Conservation (phyloP, 2,888 invertebrate genomes). For the Tenthredo livida region DNA sequence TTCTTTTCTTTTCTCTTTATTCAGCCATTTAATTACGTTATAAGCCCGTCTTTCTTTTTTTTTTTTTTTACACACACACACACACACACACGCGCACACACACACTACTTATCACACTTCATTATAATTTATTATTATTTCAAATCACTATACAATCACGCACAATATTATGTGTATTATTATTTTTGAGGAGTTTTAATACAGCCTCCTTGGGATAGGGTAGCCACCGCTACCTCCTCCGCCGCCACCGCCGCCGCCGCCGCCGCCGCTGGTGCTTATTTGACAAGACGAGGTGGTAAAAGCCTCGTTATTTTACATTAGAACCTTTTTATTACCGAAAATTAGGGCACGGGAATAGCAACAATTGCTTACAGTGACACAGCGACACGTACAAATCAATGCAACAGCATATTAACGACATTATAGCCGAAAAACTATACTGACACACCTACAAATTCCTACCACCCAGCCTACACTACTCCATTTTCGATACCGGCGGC, state of each 20-base stretch:
- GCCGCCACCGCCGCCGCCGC: background rate
- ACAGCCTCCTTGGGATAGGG: constrained; percentile 20
- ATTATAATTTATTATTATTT: constrained; percentile 18
- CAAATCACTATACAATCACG: constrained; percentile 19
- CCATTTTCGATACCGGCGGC: constrained; percentile 86
- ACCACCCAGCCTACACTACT: constrained; percentile 85
- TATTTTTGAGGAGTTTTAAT: background rate
- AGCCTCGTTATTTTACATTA: constrained; percentile 79
- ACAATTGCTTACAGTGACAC: constrained; percentile 81
- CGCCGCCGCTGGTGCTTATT: constrained; percentile 68
- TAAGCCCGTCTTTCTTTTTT: background rate
- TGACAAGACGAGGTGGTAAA: constrained; percentile 70
- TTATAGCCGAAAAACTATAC: constrained; percentile 82
- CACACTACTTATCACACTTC: constrained; percentile 1
- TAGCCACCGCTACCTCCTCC: constrained; percentile 20
- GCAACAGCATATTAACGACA: constrained; percentile 82
- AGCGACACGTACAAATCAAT: constrained; percentile 80
- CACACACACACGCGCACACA: no score
- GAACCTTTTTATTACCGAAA: constrained; percentile 83
- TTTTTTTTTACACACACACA: no score
- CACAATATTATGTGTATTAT: background rate
- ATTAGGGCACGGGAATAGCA: constrained; percentile 80
- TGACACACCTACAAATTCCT: constrained; percentile 89
- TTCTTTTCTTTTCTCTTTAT: background rate
- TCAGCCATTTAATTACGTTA: no score